Evolutionary conservation across 2,113 vertebrate genomes (phyloP).

Genomic region (Festucalex cinctus): DNA sequence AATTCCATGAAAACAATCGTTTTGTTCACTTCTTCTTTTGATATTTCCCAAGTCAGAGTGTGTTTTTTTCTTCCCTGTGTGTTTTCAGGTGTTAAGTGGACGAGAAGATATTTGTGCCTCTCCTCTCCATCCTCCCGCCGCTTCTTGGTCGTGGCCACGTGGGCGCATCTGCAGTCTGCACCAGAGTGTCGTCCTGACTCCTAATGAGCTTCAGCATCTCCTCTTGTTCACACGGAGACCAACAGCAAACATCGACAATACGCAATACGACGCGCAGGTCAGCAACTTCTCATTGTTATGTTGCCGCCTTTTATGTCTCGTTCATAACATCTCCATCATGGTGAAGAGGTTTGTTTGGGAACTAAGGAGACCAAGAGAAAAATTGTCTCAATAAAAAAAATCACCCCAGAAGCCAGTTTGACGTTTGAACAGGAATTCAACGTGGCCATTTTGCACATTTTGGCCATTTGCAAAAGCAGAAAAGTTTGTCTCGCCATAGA

Average conservation of each 20-base stretch:
- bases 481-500: too few species aligned
- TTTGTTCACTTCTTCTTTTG: background rate
- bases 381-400: background rate
- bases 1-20: background rate
- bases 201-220: constrained; percentile 69
- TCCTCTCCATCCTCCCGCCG: background rate
- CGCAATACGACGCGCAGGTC: too few species aligned
- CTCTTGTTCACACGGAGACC: background rate
- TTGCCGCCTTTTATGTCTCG: too few species aligned
- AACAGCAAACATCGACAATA: constrained; percentile 38
- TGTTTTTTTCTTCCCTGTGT: background rate
- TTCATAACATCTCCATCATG: too few species aligned
- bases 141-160: background rate
- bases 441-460: background rate
- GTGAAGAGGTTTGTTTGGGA: too few species aligned
- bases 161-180: constrained; percentile 55
- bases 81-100: background rate
- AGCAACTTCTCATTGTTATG: too few species aligned
- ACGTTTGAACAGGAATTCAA: too few species aligned
- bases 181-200: constrained; percentile 69
- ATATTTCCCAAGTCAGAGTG: background rate
- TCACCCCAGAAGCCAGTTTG: background rate
- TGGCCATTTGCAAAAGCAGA: too few species aligned
- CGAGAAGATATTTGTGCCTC: background rate
- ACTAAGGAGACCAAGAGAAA: too few species aligned